phyloP scores from a whole-genome alignment of 1,140 invertebrate genomes.

The Latrodectus geometricus region DNA sequence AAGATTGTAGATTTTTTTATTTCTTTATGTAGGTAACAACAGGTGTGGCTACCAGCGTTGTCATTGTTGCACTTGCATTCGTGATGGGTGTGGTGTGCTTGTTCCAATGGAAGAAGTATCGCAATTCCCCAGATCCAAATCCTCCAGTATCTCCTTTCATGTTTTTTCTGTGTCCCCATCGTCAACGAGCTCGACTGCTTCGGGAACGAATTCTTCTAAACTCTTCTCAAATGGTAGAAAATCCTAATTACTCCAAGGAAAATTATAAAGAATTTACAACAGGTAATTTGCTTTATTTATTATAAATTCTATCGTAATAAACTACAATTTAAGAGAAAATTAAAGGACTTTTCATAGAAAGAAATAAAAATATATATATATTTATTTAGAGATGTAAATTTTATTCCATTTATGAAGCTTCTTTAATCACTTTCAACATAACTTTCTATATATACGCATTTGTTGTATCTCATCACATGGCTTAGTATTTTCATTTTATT shows the following conservation, averaged over 20 bases:
- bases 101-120: constrained; percentile 16
- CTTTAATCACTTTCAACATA: too few species aligned
- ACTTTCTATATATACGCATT: too few species aligned
- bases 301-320: too few species aligned
- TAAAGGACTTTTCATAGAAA: too few species aligned
- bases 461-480: too few species aligned
- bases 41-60: background rate
- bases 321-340: too few species aligned
- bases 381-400: too few species aligned
- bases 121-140: background rate
- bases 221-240: constrained; percentile 67
- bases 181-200: background rate
- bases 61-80: background rate
- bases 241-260: constrained; percentile 68
- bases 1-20: too few species aligned
- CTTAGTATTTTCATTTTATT: too few species aligned
- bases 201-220: constrained; percentile 67
- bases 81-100: background rate
- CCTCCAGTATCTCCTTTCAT: background rate
- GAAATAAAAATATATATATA: too few species aligned
- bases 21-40: constrained; percentile 4
- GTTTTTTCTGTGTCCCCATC: constrained; percentile 6
- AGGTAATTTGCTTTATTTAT: background rate
- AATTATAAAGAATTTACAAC: constrained; percentile 1
- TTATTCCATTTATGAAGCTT: too few species aligned